Evolutionary conservation across 2,113 vertebrate species (phyloP), one percentile per base, ranked within the genome.

Genomic region (Pterophyllum scalare): DNA sequence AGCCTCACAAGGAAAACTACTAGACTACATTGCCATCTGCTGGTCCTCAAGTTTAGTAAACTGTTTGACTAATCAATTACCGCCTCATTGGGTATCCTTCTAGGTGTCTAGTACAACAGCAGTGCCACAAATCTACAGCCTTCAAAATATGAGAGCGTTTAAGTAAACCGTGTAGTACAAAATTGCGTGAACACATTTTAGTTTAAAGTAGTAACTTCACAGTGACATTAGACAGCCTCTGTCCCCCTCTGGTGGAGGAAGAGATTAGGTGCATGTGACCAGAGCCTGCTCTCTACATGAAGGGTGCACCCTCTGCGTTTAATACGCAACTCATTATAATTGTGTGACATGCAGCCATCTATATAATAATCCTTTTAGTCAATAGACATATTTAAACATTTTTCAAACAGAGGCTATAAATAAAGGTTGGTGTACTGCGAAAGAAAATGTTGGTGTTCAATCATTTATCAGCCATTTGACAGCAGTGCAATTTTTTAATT

Each of bases 191-290:
- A 57, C 20, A 40, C 33, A 38, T 10, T 75, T 7, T 22, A 28
- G 17, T 33, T 5, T 49, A 64, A 64, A 40, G 31, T 9, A 2
- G 3, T 5, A 14, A 35, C 20, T 5, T 3, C 6, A 28, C 4
- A 17, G 24, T 67, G 1, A 79, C 58, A 65, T 61, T 26, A 88
- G 5, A 40, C 15, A 59, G 74, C 8, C 38, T 83, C 19, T 91
- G 84, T 64, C 80, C n/a, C 87, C 77, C 70, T 76, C 90, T 91
- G n/a, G 46, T 83, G 92, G 81, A 80, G 1, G 5, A 84, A n/a
- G 3, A 11, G 22, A 6, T 15, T 35, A 60, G 3, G 6, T 79
- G 56, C 77, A 28, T 10, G 7, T 26, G 1, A 52, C 2, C 15
- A 56, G 33, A 46, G 3, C 17, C 24, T 46, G 13, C 43, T 46